Evolutionary conservation across 2,113 vertebrate genomes (phyloP).

Genomic region (Danionella cerebrum): DNA sequence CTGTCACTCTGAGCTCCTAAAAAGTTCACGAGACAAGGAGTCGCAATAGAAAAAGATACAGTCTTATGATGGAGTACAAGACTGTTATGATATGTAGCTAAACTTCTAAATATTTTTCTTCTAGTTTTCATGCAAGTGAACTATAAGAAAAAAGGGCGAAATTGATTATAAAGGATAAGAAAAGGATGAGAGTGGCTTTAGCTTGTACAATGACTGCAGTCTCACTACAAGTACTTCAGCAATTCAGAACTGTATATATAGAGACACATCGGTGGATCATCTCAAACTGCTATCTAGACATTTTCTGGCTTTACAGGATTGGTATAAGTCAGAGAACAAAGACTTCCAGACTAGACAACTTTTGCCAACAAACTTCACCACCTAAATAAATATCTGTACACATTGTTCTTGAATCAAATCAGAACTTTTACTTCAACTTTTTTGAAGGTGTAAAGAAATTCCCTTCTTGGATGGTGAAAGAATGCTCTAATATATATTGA

Average conservation of each 20-base stretch:
- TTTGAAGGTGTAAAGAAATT: background rate
- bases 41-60: background rate
- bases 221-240: slow-evolving; percentile 14
- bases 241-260: slow-evolving; percentile 28
- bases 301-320: slow-evolving; percentile 15
- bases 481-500: slow-evolving; percentile 16
- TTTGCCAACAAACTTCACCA: background rate
- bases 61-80: slow-evolving; percentile 1
- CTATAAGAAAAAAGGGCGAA: background rate
- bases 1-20: slow-evolving; percentile 56
- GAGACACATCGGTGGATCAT: too few relatives aligned
- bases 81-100: slow-evolving; percentile 26
- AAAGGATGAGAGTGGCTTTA: slow-evolving; percentile 9
- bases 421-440: background rate
- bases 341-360: slow-evolving; percentile 8
- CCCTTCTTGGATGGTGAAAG: slow-evolving; percentile 12
- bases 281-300: too few relatives aligned
- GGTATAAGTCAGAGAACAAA: slow-evolving; percentile 8
- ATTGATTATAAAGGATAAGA: background rate
- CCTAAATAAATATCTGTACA: background rate
- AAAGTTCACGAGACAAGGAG: background rate
- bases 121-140: background rate
- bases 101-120: slow-evolving; percentile 22
- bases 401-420: background rate
- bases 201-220: slow-evolving; percentile 17